A percentile compares a stretch with the other conserved stretches of the same genome.
Evolutionary conservation across 2,113 vertebrate species (phyloP).

Genomic region (Paraplagusia blochii): DNA sequence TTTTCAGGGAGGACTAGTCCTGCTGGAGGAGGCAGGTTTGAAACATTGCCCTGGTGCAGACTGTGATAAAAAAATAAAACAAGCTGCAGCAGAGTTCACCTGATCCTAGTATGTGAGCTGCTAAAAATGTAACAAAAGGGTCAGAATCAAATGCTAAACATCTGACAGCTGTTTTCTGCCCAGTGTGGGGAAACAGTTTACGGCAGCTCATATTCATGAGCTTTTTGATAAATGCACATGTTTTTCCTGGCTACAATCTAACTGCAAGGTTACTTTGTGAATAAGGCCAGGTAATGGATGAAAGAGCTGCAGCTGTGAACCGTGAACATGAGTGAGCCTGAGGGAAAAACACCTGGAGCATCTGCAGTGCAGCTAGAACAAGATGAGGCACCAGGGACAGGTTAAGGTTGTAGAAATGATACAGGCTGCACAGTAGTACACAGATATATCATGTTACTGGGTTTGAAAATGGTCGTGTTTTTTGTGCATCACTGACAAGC

Average conservation of each 20-base stretch:
- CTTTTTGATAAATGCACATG: neutral
- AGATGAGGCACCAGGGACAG: slow-evolving; percentile 4
- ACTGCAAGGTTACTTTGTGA: neutral
- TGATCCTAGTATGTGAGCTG: too few relatives aligned
- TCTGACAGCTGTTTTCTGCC: too few relatives aligned
- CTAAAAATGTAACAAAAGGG: neutral
- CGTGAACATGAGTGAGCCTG: slow-evolving; percentile 9
- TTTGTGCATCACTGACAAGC: too few relatives aligned
- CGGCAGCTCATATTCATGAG: neutral
- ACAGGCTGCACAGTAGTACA: slow-evolving; percentile 7
- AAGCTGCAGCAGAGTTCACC: too few relatives aligned
- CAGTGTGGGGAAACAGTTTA: too few relatives aligned
- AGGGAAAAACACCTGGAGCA: slow-evolving; percentile 50
- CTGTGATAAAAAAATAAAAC: too few relatives aligned
- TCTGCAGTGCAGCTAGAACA: slow-evolving; percentile 38
- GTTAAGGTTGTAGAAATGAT: slow-evolving; percentile 14
- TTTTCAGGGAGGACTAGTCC: too few relatives aligned
- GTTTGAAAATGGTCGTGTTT: neutral
- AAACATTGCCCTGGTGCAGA: too few relatives aligned
- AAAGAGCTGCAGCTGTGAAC: slow-evolving; percentile 27
- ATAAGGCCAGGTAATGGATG: slow-evolving; percentile 8
- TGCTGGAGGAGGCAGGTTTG: too few relatives aligned
- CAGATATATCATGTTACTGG: slow-evolving; percentile 1
- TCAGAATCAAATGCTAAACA: too few relatives aligned
- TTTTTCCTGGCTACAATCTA: neutral